Base-by-base conservation (phyloP, 2,797 vertebrate species). In the Meda fulgida region DNA sequence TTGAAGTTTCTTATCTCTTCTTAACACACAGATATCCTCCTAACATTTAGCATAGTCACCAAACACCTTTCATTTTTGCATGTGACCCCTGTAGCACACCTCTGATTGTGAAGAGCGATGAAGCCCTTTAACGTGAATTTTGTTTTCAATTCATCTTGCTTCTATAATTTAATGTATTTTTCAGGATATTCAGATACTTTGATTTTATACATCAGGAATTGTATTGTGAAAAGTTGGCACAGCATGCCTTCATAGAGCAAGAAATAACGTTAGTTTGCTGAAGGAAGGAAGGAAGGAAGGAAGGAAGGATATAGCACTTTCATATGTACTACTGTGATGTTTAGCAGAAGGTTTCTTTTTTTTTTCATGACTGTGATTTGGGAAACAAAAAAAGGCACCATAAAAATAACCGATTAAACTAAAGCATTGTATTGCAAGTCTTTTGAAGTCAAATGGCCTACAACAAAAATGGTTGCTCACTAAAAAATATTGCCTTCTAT, bases 1-100 rank as follows among this genome's bases (percentile, higher is more conserved):
- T 84, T 78, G 23, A 87, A 63, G 34, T 36, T 43, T 82, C 55
- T 85, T 58, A 78, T 87, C 80, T 73, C 46, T 48, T 71, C 34
- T 75, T 69, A 63, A 80, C 72, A 43, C 77, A 67, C 60, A 36
- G 55, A 60, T 53, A 78, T 63, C 36, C 29, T 55, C 38, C 51
- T 38, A 43, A 78, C 60, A 75, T 71, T 76, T 21, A 81, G 48
- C 69, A 73, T 26, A 16, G 26, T 43, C 40, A 79, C 58, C 71
- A 66, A 66, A 31, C 36, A 16, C 48, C 66, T 53, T 78, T 83
- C 8, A 72, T 83, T 40, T 79, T 43, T 29, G 21, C 2, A 21
- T 26, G 29, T 55, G 31, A 43, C 40, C 40, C 8, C 40, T 43
- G 10, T 11, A 43, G 40, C 40, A 43, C 40, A 48, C 16, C 16